phyloP scores from a whole-genome alignment of 2,797 vertebrate species.

The Coccyzus lansbergi region DNA sequence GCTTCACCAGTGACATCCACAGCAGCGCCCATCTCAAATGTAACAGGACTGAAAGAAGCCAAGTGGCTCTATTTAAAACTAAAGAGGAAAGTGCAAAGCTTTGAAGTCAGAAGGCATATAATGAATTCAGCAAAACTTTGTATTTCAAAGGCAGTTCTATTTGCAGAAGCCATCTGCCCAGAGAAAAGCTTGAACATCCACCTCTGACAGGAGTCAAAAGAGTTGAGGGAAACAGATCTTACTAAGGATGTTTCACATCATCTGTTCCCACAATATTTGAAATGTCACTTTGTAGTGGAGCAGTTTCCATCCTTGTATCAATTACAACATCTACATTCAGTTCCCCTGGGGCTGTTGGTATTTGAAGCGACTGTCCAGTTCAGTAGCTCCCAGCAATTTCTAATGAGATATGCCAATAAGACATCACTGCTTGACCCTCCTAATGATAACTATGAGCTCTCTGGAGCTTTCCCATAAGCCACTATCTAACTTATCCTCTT shows the following conservation, averaged over 20 bases:
- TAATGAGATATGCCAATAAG: conserved; percentile 58
- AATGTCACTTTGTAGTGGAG: conserved; percentile 43
- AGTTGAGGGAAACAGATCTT: conserved; percentile 38
- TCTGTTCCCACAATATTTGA: conserved; percentile 25
- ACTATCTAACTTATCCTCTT: conserved; percentile 21
- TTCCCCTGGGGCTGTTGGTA: background rate
- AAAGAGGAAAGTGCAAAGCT: conserved; percentile 56
- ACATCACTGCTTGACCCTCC: conserved; percentile 1
- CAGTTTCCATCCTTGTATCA: conserved; percentile 27
- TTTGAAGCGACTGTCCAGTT: conserved; percentile 42
- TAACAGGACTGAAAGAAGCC: conserved; percentile 12
- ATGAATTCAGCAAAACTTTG: conserved; percentile 62
- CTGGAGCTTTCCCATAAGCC: conserved; percentile 28
- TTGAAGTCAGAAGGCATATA: conserved; percentile 64
- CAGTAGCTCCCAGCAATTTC: conserved; percentile 47
- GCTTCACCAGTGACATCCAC: background rate
- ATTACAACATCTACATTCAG: conserved; percentile 49
- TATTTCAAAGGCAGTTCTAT: conserved; percentile 67
- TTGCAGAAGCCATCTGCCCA: conserved; percentile 66
- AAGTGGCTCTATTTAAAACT: conserved; percentile 52
- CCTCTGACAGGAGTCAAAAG: conserved; percentile 58
- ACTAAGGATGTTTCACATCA: conserved; percentile 30
- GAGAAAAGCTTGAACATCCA: conserved; percentile 28
- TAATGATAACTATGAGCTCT: background rate
- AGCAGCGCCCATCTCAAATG: background rate